phyloP scores from a whole-genome alignment of 2,888 invertebrate species.

The Catotricha subobsoleta region DNA sequence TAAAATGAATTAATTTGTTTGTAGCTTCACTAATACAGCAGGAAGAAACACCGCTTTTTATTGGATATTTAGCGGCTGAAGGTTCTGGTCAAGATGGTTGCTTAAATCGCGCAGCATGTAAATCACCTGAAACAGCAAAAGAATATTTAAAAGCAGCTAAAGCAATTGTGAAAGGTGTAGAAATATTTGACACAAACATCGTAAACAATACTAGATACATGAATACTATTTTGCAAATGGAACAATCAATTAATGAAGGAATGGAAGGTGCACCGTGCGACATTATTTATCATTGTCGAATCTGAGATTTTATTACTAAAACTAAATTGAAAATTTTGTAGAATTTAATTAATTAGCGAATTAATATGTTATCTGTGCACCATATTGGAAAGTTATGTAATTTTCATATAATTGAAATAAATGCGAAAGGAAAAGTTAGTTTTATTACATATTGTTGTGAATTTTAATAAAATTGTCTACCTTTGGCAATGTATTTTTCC shows the following conservation, averaged over 20 bases:
- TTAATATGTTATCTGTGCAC: too few relatives aligned
- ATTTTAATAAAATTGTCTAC: too few relatives aligned
- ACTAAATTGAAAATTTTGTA: too few relatives aligned
- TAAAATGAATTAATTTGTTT: neutral
- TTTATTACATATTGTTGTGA: too few relatives aligned
- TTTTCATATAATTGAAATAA: too few relatives aligned
- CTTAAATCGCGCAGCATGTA: slow-evolving; percentile 57
- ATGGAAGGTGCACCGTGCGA: slow-evolving; percentile 39
- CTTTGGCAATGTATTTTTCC: too few relatives aligned
- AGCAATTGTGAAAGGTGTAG: slow-evolving; percentile 50
- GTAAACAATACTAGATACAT: slow-evolving; percentile 35
- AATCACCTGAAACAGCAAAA: slow-evolving; percentile 49
- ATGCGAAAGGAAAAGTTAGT: too few relatives aligned
- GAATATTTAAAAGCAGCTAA: slow-evolving; percentile 64
- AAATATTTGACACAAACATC: slow-evolving; percentile 43
- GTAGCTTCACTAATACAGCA: slow-evolving; percentile 33
- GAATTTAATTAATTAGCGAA: too few relatives aligned
- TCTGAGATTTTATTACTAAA: slow-evolving; percentile 10
- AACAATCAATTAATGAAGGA: slow-evolving; percentile 49
- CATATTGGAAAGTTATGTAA: too few relatives aligned
- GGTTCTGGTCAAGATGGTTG: slow-evolving; percentile 57
- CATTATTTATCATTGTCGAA: slow-evolving; percentile 32
- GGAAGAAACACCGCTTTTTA: slow-evolving; percentile 40
- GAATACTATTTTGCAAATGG: slow-evolving; percentile 41
- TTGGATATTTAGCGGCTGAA: slow-evolving; percentile 43